phyloP scores from a whole-genome alignment of 2,113 vertebrate genomes.

The Mus pahari region DNA sequence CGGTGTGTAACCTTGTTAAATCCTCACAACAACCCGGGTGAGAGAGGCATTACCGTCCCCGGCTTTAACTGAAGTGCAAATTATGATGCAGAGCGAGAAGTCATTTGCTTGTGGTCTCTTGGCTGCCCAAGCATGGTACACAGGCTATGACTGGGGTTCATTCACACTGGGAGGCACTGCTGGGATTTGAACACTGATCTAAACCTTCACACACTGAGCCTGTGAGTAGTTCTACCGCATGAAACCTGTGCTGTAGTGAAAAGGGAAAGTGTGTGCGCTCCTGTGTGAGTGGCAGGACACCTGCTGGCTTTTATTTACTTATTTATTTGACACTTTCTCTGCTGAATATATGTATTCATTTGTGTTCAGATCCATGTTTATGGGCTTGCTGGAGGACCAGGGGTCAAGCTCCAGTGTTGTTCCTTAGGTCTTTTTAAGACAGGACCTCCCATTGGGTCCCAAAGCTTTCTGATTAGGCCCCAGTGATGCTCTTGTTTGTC shows the following conservation, averaged over 20 bases:
- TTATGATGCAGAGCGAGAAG: neutral
- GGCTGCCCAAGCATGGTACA: neutral
- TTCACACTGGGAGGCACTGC: neutral
- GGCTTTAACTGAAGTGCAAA: conserved; percentile 18
- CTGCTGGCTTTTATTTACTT: neutral
- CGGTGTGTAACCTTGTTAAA: neutral
- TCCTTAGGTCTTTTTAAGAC: neutral
- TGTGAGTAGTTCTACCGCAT: neutral
- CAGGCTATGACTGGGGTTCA: neutral
- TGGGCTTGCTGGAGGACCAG: neutral
- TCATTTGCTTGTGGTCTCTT: neutral
- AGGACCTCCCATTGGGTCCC: neutral
- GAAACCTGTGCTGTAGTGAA: neutral
- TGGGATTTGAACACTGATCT: neutral
- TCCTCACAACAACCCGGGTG: neutral
- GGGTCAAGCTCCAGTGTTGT: too few relatives aligned
- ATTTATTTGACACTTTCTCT: too few relatives aligned
- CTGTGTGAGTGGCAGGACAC: neutral
- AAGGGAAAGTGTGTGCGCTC: neutral
- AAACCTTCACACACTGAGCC: neutral
- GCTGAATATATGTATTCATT: neutral
- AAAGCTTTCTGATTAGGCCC: neutral
- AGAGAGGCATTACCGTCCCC: neutral
- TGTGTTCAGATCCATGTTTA: neutral
- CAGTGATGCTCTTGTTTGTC: neutral